Base-by-base conservation (phyloP, 2,113 vertebrate genomes). In the Nothocercus julius region DNA sequence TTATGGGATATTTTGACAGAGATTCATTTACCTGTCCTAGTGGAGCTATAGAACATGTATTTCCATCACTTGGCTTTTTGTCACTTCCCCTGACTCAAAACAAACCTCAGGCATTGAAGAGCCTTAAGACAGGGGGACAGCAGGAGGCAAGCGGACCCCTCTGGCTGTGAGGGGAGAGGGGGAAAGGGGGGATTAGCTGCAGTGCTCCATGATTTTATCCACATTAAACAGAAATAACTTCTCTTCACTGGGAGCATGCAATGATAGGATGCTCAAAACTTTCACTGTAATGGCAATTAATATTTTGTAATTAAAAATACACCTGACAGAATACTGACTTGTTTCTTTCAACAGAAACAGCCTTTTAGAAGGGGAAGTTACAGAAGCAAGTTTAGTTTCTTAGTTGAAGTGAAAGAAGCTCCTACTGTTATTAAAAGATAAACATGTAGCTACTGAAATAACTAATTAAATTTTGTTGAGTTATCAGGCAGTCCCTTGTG, bases 391-490 rank as follows among this genome's bases (percentile, higher is more conserved):
- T 77, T 85, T 21, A 86, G 58, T 78, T 91, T 78, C 44, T 85
- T 54, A 63, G 53, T 68, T 30, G 90, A 92, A 87, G 59, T 67
- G 36, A 88, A 92, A 74, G 84, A 68, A 81, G 77, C 20, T 89
- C 28, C 78, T 90, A 85, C 56, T 28, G 63, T 88, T 87, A 92
- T 89, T 95, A 95, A 94, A 92, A 90, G 92, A 95, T 86, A 93
- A 89, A 93, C 73, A 89, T 53, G 87, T 79, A 89, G 69, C 91
- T 86, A 91, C 86, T 74, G 85, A 85, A 81, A 95, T 95, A 91
- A 87, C 78, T 97, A 96, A 96, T 96, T 95, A 95, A 91, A 96
- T 93, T 90, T 93, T 92, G 82, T 92, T 90, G 88, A 94, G 88
- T 90, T 94, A 96, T 91, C 95, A 83, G 74, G 66, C 94, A 93